Evolutionary conservation across 2,113 vertebrate species (phyloP).

Genomic region (cat (Felis catus)): DNA sequence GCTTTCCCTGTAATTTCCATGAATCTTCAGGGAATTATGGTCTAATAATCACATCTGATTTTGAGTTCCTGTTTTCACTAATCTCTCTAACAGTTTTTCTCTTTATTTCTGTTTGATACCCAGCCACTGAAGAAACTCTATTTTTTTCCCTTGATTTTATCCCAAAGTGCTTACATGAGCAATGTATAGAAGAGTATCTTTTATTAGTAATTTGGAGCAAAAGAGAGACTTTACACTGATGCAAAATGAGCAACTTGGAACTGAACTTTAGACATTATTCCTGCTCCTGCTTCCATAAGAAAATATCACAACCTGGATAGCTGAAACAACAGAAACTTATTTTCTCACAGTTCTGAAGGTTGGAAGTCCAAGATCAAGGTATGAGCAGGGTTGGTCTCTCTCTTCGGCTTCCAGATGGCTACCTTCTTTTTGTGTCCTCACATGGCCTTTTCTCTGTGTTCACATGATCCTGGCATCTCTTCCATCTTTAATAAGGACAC

Average conservation of each 20-base stretch:
- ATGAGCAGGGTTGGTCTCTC: background rate
- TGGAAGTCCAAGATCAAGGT: background rate
- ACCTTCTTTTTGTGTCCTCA: background rate
- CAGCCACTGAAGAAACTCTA: background rate
- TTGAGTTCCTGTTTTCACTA: conserved; percentile 21
- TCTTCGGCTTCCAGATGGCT: background rate
- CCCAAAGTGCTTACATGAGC: background rate
- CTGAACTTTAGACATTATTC: background rate
- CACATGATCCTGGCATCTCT: background rate
- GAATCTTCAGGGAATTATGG: background rate
- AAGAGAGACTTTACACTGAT: background rate
- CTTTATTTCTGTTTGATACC: background rate
- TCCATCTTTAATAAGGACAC: background rate
- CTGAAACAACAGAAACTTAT: background rate
- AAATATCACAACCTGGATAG: background rate
- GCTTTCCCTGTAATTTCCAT: background rate
- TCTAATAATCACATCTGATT: background rate
- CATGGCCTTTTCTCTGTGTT: background rate
- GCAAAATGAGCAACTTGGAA: background rate
- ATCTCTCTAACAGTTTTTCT: background rate
- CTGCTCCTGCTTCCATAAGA: background rate
- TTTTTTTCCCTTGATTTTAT: background rate
- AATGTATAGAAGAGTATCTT: background rate
- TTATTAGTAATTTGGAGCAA: background rate
- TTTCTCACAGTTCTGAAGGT: background rate